Evolutionary conservation across 2,113 vertebrate species (phyloP).

Genomic region (Hippocampus zosterae): DNA sequence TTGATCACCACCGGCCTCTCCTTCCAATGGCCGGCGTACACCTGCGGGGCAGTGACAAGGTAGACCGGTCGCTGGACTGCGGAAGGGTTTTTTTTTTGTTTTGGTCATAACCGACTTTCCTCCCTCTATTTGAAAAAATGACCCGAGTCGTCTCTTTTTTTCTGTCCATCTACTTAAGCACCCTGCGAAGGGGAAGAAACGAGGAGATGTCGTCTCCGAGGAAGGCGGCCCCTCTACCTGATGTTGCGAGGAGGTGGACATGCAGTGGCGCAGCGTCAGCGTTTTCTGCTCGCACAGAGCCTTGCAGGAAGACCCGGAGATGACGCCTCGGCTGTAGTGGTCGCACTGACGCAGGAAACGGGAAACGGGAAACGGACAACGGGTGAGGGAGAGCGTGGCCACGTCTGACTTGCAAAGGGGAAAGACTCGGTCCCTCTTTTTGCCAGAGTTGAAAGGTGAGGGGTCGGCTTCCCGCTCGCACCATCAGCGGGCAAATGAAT

Average conservation of each 20-base stretch:
- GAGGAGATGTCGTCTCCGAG: background rate
- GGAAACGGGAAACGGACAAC: constrained; percentile 16
- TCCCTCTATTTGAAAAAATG: background rate
- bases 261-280: constrained; percentile 82
- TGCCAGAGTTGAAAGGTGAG: background rate
- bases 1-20: constrained; percentile 89
- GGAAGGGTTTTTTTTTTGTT: too few relatives aligned
- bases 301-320: constrained; percentile 88
- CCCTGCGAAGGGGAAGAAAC: background rate
- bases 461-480: too few relatives aligned
- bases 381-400: background rate
- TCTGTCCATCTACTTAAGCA: background rate
- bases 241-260: constrained; percentile 81
- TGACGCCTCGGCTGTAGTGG: constrained; percentile 91
- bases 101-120: too few relatives aligned
- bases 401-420: background rate
- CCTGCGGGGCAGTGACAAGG: constrained; percentile 63
- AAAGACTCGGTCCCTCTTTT: background rate
- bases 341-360: constrained; percentile 80
- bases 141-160: too few relatives aligned
- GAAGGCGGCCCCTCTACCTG: constrained; percentile 72
- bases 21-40: constrained; percentile 89
- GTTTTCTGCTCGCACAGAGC: constrained; percentile 83
- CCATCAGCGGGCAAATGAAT: too few relatives aligned
- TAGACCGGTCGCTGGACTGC: background rate